These are phyloP conservation scores for Leptopilina drosophilae DNA, from an alignment of 2,888 invertebrate genomes.

Conservation along the genomic window DNA sequence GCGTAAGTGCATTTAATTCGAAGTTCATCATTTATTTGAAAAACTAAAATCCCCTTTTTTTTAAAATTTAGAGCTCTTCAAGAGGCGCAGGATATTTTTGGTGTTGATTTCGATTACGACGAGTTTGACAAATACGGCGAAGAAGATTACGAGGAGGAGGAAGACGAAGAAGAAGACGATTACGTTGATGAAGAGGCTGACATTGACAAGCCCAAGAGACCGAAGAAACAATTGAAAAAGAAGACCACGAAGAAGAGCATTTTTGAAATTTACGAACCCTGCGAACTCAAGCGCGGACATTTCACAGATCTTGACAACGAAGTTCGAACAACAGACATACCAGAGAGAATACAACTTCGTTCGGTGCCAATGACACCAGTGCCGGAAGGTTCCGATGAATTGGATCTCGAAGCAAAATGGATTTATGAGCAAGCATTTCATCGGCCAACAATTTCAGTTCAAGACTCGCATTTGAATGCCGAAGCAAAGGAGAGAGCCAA, in stretches of 20 bases:
- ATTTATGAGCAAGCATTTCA: constrained; percentile 96
- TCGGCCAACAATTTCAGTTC: constrained; percentile 88
- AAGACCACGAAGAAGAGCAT: constrained; percentile 90
- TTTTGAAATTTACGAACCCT: constrained; percentile 97
- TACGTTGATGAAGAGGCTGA: constrained; percentile 87
- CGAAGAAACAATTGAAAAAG: constrained; percentile 87
- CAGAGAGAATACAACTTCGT: constrained; percentile 94
- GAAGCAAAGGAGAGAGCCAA: constrained; percentile 81
- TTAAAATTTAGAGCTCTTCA: constrained; percentile 87
- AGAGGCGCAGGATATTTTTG: constrained; percentile 99
- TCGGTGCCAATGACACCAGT: constrained; percentile 91
- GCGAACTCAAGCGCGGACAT: constrained; percentile 96
- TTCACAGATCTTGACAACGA: constrained; percentile 96
- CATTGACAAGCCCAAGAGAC: constrained; percentile 79
- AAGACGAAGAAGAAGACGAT: constrained; percentile 89
- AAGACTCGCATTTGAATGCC: constrained; percentile 80
- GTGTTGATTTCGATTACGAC: constrained; percentile 98
- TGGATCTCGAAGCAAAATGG: constrained; percentile 98
- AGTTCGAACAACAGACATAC: constrained; percentile 91
- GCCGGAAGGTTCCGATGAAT: constrained; percentile 89
- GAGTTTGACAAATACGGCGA: constrained; percentile 93
- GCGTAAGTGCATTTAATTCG: constrained; percentile 79
- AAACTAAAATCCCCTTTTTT: background rate
- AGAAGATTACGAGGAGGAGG: constrained; percentile 91
- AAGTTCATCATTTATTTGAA: constrained; percentile 32